Percentiles rank a stretch among this genome's conserved stretches.
These are phyloP conservation scores for Lottia scabra DNA, from an alignment of 2,888 invertebrate species.

Conservation along the genomic window DNA sequence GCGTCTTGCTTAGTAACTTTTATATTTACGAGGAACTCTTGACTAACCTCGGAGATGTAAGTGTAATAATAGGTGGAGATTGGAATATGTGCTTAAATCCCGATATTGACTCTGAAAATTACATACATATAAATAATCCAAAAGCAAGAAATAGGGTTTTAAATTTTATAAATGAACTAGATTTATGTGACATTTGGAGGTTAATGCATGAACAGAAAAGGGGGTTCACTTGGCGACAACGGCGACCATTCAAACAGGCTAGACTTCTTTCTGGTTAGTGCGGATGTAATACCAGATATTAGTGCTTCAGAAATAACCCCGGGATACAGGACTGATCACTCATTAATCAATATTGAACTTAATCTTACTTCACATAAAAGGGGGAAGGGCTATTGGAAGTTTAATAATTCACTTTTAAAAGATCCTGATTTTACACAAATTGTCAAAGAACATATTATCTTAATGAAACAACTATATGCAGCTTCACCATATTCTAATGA, in stretches of 20 bases:
- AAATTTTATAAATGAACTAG: constrained; percentile 10
- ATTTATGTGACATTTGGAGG: constrained; percentile 14
- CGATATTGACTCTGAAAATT: no score
- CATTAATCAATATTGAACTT: not conserved
- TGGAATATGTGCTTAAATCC: no score
- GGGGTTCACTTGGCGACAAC: constrained; percentile 14
- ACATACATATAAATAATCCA: constrained; percentile 3
- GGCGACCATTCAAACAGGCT: constrained; percentile 13
- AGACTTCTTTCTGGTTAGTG: constrained; percentile 15
- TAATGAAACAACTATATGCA: not conserved
- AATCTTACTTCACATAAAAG: constrained; percentile 5
- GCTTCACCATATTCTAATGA: not conserved
- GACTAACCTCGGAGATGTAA: no score
- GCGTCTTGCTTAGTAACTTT: no score
- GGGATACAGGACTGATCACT: constrained; percentile 18
- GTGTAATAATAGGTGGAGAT: no score
- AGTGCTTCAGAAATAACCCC: constrained; percentile 6
- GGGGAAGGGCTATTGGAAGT: constrained; percentile 21
- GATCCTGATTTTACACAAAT: constrained; percentile 3
- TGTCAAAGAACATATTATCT: not conserved
- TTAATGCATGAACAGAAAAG: not conserved
- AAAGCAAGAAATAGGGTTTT: constrained; percentile 11
- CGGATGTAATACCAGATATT: not conserved
- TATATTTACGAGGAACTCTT: no score
- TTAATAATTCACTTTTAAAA: constrained; percentile 14